Conservation (phyloP, 2,113 vertebrate genomes). For the Cyanoramphus novaezelandiae region DNA sequence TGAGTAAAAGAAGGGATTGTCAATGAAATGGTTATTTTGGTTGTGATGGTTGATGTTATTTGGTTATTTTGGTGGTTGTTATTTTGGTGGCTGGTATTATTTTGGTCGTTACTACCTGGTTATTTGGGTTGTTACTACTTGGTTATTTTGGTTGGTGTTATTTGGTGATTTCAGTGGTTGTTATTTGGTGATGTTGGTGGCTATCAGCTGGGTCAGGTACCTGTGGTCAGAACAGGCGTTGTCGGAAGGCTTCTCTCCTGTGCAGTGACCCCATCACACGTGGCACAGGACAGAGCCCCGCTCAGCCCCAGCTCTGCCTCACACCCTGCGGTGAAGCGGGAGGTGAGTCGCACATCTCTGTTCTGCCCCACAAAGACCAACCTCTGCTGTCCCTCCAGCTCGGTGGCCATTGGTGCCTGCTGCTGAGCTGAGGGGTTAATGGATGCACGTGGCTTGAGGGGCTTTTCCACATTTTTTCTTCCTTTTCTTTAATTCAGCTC, state of each 20-base stretch:
- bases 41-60: not conserved
- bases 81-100: not conserved
- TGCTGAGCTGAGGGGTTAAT: not conserved
- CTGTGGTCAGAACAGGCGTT: not conserved
- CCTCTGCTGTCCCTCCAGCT: rapidly evolving
- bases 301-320: not conserved
- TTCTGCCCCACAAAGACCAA: not conserved
- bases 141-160: not conserved
- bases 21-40: not conserved
- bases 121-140: not conserved
- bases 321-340: not conserved
- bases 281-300: not conserved
- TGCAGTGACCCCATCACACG: not conserved
- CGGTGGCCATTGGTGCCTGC: rapidly evolving
- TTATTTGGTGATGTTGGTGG: not conserved
- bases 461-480: not conserved
- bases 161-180: not conserved
- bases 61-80: not conserved
- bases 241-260: not conserved
- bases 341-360: rapidly evolving
- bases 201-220: not conserved
- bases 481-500: not conserved
- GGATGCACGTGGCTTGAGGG: not conserved
- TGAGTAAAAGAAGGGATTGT: not conserved
- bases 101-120: not conserved